A percentile compares a stretch with the other conserved stretches of the same genome.
These are phyloP conservation scores for Thumatha senex DNA, from an alignment of 2,888 invertebrate species.

Conservation along the genomic window DNA sequence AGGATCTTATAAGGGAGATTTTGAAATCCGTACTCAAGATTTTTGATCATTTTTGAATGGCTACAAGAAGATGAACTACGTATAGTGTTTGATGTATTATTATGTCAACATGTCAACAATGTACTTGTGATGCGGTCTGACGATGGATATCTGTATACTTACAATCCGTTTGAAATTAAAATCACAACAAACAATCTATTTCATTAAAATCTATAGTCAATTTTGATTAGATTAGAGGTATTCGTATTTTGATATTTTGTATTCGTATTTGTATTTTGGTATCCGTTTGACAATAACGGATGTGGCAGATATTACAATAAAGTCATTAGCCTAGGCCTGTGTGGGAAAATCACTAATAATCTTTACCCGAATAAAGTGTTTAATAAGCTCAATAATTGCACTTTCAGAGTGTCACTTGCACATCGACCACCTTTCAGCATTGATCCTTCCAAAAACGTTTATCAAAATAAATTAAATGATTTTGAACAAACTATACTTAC, in stretches of 20 bases:
- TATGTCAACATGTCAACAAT: slow-evolving; percentile 41
- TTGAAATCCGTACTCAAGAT: slow-evolving; percentile 52
- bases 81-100: slow-evolving; percentile 46
- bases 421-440: slow-evolving; percentile 54
- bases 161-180: no score
- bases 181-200: no score
- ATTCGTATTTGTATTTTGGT: no score
- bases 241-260: no score
- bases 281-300: slow-evolving; percentile 54
- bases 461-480: neutral
- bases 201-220: no score
- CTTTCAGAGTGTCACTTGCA: slow-evolving; percentile 34
- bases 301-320: slow-evolving; percentile 56
- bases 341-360: slow-evolving; percentile 28
- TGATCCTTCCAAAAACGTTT: slow-evolving; percentile 1
- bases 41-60: slow-evolving; percentile 43
- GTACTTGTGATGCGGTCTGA: slow-evolving; percentile 45
- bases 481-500: slow-evolving; percentile 8
- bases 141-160: slow-evolving; percentile 50
- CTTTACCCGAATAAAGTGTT: slow-evolving; percentile 46
- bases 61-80: slow-evolving; percentile 27
- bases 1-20: slow-evolving; percentile 31
- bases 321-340: slow-evolving; percentile 49
- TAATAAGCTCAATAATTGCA: slow-evolving; percentile 52
- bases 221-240: no score